Conservation (phyloP, 2,888 invertebrate species). For the Latheticus oryzae region DNA sequence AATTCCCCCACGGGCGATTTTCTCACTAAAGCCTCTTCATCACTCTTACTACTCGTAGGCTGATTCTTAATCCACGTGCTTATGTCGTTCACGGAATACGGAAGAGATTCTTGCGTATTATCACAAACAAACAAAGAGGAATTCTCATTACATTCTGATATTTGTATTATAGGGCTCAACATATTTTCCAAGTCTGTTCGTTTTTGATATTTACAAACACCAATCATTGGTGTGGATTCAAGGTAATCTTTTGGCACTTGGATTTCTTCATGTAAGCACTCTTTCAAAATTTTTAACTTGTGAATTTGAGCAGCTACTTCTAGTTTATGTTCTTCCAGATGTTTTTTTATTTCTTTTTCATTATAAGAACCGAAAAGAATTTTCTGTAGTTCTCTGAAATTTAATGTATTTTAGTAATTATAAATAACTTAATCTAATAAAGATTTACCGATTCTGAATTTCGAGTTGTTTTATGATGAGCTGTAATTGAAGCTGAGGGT, state of each 20-base stretch:
- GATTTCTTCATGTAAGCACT: too few relatives aligned
- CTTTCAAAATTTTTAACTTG: slow-evolving; percentile 63
- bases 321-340: slow-evolving; percentile 72
- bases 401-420: slow-evolving; percentile 11
- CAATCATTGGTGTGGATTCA: slow-evolving; percentile 61
- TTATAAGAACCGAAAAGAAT: slow-evolving; percentile 59
- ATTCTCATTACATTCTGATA: slow-evolving; percentile 56
- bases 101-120: slow-evolving; percentile 53
- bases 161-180: slow-evolving; percentile 69
- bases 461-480: slow-evolving; percentile 79
- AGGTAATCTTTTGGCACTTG: slow-evolving; percentile 40
- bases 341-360: slow-evolving; percentile 67
- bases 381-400: slow-evolving; percentile 68
- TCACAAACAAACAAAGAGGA: slow-evolving; percentile 23
- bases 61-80: slow-evolving; percentile 76
- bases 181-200: slow-evolving; percentile 66
- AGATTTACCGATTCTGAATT: slow-evolving; percentile 70
- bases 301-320: slow-evolving; percentile 75
- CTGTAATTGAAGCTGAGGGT: slow-evolving; percentile 74
- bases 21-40: neutral
- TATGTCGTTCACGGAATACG: slow-evolving; percentile 70
- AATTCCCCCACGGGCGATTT: slow-evolving; percentile 65
- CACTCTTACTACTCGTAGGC: slow-evolving; percentile 41
- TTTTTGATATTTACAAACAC: slow-evolving; percentile 47
- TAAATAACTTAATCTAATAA: too few relatives aligned